These are phyloP conservation scores for Bombus polaris DNA, from an alignment of 1,140 invertebrate species.

Conservation along the genomic window DNA sequence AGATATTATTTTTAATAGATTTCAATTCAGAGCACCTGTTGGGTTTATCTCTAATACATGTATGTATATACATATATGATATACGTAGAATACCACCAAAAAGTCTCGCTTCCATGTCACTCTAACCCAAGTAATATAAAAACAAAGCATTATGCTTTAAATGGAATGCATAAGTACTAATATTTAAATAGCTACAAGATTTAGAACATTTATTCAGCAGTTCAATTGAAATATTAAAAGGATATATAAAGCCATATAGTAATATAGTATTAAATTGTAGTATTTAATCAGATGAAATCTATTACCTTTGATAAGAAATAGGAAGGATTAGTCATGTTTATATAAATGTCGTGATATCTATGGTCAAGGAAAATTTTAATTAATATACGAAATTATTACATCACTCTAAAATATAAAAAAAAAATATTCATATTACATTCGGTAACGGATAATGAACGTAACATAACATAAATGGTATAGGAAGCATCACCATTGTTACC, in stretches of 20 bases:
- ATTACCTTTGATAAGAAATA: background rate
- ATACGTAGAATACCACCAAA: slow-evolving; percentile 61
- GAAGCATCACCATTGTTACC: slow-evolving; percentile 83
- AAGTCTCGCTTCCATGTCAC: slow-evolving; percentile 70
- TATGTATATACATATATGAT: slow-evolving; percentile 43
- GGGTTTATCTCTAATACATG: slow-evolving; percentile 71
- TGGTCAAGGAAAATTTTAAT: background rate
- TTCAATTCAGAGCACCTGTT: slow-evolving; percentile 78
- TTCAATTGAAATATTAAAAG: background rate
- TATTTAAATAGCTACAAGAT: slow-evolving; percentile 33
- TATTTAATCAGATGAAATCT: slow-evolving; percentile 15
- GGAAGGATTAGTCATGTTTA: background rate
- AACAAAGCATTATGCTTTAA: slow-evolving; percentile 55
- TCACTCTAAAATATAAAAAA: slow-evolving; percentile 26
- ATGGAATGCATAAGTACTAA: slow-evolving; percentile 55
- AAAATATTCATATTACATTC: slow-evolving; percentile 48
- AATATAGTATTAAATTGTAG: background rate
- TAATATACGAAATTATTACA: slow-evolving; percentile 25
- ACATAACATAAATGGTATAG: slow-evolving; percentile 81
- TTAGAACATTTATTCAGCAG: background rate
- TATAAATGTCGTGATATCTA: slow-evolving; percentile 2
- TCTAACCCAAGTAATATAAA: slow-evolving; percentile 66
- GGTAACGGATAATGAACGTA: slow-evolving; percentile 68
- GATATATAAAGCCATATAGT: background rate
- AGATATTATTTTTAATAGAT: slow-evolving; percentile 41